Percentiles rank a stretch among this genome's conserved stretches.
phyloP scores from a whole-genome alignment of 2,797 vertebrate species.

The Karalla daura region DNA sequence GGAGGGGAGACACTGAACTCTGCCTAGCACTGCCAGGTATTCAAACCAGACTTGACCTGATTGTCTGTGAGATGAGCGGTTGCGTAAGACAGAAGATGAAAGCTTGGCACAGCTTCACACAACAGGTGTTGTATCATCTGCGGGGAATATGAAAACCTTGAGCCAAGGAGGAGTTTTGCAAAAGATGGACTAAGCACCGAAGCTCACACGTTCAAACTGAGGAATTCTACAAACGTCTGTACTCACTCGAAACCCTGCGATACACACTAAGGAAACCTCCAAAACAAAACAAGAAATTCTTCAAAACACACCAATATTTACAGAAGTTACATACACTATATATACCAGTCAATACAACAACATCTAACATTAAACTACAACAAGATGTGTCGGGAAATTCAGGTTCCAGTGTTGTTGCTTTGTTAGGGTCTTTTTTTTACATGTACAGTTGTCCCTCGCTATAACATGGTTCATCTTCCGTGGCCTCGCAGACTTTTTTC shows the following conservation, averaged over 20 bases:
- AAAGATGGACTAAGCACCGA: slow-evolving; percentile 54
- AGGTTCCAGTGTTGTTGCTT: too few relatives aligned
- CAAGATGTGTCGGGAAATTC: too few relatives aligned
- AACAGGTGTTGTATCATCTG: slow-evolving; percentile 58
- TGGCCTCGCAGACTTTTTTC: too few relatives aligned
- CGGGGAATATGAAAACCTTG: slow-evolving; percentile 45
- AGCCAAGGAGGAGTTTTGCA: slow-evolving; percentile 45
- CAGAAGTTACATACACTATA: background rate
- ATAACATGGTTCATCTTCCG: too few relatives aligned
- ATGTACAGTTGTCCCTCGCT: too few relatives aligned
- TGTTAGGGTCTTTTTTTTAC: too few relatives aligned
- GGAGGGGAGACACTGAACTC: slow-evolving; percentile 5
- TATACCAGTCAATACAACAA: too few relatives aligned
- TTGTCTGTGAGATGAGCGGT: slow-evolving; percentile 30
- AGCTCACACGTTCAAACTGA: slow-evolving; percentile 17
- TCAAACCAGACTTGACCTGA: slow-evolving; percentile 34
- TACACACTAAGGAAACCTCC: too few relatives aligned
- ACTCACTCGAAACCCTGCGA: background rate
- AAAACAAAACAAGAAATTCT: background rate
- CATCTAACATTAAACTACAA: too few relatives aligned
- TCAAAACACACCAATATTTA: background rate
- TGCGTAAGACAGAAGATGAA: slow-evolving; percentile 44
- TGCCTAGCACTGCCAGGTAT: slow-evolving; percentile 9
- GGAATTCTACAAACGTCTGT: background rate
- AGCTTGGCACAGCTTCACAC: slow-evolving; percentile 53